phyloP scores from a whole-genome alignment of 2,113 vertebrate species.

The Hippocampus comes region DNA sequence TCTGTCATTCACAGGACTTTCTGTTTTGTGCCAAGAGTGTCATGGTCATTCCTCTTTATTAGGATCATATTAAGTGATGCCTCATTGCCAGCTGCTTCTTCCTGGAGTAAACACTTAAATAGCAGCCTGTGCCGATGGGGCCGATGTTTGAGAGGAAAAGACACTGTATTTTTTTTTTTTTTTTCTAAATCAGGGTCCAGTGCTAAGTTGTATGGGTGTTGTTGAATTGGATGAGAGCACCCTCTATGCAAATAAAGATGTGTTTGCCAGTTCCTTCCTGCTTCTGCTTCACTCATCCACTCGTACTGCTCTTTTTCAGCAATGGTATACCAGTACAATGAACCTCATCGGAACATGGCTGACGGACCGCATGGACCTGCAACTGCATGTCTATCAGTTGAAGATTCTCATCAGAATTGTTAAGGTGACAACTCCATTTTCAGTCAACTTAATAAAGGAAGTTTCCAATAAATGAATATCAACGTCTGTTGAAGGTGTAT shows the following conservation, averaged over 20 bases:
- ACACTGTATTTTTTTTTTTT: not conserved
- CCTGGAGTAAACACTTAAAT: slow-evolving; percentile 6
- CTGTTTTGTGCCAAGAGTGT: slow-evolving; percentile 7
- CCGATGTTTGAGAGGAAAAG: slow-evolving; percentile 1
- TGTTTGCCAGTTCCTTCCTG: not conserved
- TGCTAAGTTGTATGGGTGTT: not conserved
- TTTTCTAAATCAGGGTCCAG: not conserved
- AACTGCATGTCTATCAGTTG: slow-evolving; percentile 96
- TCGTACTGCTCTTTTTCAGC: slow-evolving; percentile 68
- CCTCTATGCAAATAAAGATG: no score
- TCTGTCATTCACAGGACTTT: slow-evolving; percentile 7
- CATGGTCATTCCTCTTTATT: slow-evolving; percentile 10
- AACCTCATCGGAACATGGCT: slow-evolving; percentile 94
- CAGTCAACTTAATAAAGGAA: not conserved
- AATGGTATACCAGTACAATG: slow-evolving; percentile 99
- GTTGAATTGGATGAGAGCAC: slow-evolving; percentile 3
- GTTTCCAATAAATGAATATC: no score
- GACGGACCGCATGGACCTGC: slow-evolving; percentile 97
- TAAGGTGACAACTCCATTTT: slow-evolving; percentile 75
- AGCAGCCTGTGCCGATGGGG: slow-evolving; percentile 16
- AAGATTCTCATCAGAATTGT: slow-evolving; percentile 97
- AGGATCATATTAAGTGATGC: slow-evolving; percentile 16
- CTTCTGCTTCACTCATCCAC: not conserved
- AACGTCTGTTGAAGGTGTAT: not conserved
- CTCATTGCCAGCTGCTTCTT: slow-evolving; percentile 16